phyloP scores from a whole-genome alignment of 2,797 vertebrate species.

The Crocidura indochinensis region DNA sequence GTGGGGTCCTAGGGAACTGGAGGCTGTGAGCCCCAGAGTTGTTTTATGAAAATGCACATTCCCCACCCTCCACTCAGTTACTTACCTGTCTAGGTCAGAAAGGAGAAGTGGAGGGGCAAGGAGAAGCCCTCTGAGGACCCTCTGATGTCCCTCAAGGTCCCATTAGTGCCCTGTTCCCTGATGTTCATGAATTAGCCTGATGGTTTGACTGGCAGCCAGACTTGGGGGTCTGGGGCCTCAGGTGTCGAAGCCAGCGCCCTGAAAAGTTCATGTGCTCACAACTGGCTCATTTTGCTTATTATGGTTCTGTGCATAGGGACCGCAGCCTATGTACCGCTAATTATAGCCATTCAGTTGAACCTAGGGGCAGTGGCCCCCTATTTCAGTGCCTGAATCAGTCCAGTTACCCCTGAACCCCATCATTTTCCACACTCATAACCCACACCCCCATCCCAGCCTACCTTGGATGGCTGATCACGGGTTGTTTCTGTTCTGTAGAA shows the following conservation, averaged over 20 bases:
- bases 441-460: slow-evolving; percentile 50
- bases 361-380: no score
- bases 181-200: neutral
- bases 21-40: no score
- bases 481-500: neutral
- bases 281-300: slow-evolving; percentile 23
- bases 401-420: neutral
- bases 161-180: neutral
- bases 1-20: no score
- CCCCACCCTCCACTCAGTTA: neutral
- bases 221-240: neutral
- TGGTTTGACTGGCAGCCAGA: neutral
- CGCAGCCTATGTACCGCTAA: slow-evolving; percentile 63
- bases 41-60: neutral
- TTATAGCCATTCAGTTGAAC: neutral
- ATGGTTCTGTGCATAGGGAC: slow-evolving; percentile 12
- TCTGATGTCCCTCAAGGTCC: neutral
- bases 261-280: slow-evolving; percentile 2
- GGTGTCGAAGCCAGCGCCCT: neutral
- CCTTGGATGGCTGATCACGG: slow-evolving; percentile 33
- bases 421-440: neutral
- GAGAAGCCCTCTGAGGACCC: slow-evolving; percentile 27
- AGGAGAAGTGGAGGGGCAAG: neutral
- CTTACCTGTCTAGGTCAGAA: neutral
- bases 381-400: no score